These are phyloP conservation scores for Burhinus bistriatus DNA, from an alignment of 2,113 vertebrate species.

Conservation along the genomic window DNA sequence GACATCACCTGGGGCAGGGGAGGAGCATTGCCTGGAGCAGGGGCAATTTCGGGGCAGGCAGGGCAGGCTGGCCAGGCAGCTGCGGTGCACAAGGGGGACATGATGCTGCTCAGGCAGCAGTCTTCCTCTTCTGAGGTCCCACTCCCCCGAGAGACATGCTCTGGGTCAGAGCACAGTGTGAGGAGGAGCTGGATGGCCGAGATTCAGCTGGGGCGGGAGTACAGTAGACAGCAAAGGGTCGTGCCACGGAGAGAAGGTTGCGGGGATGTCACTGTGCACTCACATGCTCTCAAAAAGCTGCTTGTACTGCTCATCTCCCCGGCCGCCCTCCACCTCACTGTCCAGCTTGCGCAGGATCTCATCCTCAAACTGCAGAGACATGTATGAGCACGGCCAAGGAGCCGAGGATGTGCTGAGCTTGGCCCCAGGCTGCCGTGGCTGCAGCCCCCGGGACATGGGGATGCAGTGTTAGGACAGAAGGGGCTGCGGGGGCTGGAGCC, in stretches of 20 bases:
- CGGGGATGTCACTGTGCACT: not conserved
- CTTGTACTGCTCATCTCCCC: constrained; percentile 63
- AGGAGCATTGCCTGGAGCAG: too few relatives aligned
- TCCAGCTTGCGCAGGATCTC: constrained; percentile 64
- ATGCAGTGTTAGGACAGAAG: fast-evolving
- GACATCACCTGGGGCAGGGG: not conserved
- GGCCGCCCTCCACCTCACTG: constrained; percentile 66
- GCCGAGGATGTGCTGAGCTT: not conserved
- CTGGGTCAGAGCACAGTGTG: not conserved
- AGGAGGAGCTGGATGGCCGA: not conserved
- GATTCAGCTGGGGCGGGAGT: not conserved
- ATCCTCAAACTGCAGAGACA: constrained; percentile 40
- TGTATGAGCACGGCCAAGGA: fast-evolving
- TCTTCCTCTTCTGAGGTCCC: too few relatives aligned
- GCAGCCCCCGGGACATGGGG: fast-evolving
- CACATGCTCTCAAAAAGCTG: constrained; percentile 61
- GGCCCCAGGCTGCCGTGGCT: not conserved
- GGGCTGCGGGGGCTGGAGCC: not conserved
- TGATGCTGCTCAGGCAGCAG: fast-evolving
- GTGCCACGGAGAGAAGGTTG: not conserved
- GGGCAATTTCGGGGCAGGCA: not conserved
- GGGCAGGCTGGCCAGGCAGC: not conserved
- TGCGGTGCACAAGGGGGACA: not conserved
- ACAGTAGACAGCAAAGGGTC: not conserved
- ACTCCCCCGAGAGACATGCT: fast-evolving